Percentiles rank a stretch among this genome's conserved stretches.
Evolutionary conservation across 1,140 invertebrate genomes (phyloP).

Genomic region (Neodiprion pinetum): DNA sequence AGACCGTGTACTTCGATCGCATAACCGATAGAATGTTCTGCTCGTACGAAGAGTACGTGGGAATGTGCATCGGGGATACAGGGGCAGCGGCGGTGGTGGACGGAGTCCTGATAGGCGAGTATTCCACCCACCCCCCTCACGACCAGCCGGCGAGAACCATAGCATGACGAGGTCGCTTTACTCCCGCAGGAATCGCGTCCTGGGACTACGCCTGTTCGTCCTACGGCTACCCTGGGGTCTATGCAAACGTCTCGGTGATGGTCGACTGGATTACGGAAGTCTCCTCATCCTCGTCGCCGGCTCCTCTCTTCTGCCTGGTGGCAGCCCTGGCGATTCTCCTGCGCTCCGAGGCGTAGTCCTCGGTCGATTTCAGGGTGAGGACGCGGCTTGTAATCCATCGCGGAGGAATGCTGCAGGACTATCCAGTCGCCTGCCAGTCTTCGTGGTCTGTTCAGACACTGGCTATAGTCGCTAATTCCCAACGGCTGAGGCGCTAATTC

Average conservation of each 20-base stretch:
- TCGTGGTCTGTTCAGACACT: no score
- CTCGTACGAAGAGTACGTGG: slow-evolving; percentile 16
- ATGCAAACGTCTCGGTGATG: slow-evolving; percentile 59
- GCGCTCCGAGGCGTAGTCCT: no score
- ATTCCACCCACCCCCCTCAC: neutral
- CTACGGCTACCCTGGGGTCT: slow-evolving; percentile 61
- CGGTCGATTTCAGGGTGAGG: no score
- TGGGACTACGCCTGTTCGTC: slow-evolving; percentile 71
- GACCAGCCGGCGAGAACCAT: neutral
- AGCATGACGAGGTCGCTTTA: neutral
- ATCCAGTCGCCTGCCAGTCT: no score
- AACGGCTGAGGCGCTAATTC: no score
- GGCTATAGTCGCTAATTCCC: no score
- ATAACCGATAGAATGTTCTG: slow-evolving; percentile 41
- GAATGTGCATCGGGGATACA: slow-evolving; percentile 53
- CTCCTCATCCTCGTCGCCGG: slow-evolving; percentile 13
- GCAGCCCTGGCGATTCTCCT: no score
- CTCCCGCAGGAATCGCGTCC: slow-evolving; percentile 60
- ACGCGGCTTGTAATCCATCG: no score
- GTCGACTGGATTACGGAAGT: slow-evolving; percentile 47
- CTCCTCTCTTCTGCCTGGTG: neutral
- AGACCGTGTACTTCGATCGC: slow-evolving; percentile 17
- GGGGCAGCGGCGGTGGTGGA: slow-evolving; percentile 59
- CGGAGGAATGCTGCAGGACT: no score
- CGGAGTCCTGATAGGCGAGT: slow-evolving; percentile 57